Evolutionary conservation across 64 coral and sea anemone species (phyloP).

Genomic region (Dendrophyllia cribrosa): DNA sequence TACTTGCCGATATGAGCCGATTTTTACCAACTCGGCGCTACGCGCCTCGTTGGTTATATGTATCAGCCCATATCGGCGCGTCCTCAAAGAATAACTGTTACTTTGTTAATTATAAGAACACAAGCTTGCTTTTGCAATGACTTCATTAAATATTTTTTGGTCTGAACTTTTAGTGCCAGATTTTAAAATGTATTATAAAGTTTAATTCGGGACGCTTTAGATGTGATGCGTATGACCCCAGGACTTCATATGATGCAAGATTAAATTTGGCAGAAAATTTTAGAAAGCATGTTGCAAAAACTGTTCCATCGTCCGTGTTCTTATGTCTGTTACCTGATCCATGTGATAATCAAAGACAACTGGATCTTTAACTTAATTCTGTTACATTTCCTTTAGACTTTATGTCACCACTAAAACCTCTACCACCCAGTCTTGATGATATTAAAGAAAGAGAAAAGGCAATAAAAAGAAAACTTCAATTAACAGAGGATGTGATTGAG

Average conservation of each 20-base stretch:
- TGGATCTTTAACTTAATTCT: background rate
- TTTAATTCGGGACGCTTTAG: too few species aligned
- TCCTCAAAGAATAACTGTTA: too few species aligned
- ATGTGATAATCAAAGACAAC: background rate
- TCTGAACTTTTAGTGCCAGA: too few species aligned
- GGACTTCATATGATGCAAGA: constrained; percentile 25
- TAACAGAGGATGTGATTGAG: constrained; percentile 19
- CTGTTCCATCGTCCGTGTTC: constrained; percentile 43
- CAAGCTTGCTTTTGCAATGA: too few species aligned
- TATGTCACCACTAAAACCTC: background rate
- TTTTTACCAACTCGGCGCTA: too few species aligned
- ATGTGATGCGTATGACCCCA: constrained; percentile 26
- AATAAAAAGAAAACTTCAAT: constrained; percentile 52
- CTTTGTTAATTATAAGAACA: too few species aligned
- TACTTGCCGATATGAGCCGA: too few species aligned
- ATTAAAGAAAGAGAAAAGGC: background rate
- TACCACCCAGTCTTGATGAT: background rate
- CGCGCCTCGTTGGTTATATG: too few species aligned
- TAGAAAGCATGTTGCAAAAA: constrained; percentile 35
- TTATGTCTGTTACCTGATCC: constrained; percentile 35
- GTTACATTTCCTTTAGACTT: background rate
- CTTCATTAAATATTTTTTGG: too few species aligned
- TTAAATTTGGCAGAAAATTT: constrained; percentile 48
- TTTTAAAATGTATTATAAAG: too few species aligned
- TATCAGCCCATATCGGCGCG: too few species aligned